phyloP scores from a whole-genome alignment of 53 echinoderm and acorn worm genomes.

The Paracentrotus lividus region DNA sequence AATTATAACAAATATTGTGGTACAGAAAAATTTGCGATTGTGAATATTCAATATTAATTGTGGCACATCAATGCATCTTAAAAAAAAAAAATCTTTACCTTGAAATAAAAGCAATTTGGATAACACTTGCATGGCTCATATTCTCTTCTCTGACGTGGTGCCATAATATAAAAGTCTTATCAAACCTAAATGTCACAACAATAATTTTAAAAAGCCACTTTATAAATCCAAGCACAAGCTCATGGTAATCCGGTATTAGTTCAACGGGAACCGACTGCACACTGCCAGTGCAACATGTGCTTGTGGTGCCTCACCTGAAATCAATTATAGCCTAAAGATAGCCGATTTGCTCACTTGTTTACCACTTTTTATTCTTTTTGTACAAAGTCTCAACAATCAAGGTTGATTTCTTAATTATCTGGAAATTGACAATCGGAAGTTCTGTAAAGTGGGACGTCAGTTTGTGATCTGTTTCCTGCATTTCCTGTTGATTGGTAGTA shows the following conservation, averaged over 20 bases:
- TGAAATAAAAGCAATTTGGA: conserved; percentile 54
- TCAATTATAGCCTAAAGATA: conserved; percentile 15
- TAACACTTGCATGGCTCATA: conserved; percentile 45
- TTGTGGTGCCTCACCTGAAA: conserved; percentile 14
- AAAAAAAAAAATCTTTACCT: conserved; percentile 3
- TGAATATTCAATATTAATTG: too few relatives aligned
- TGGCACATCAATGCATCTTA: not conserved
- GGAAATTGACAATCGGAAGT: conserved; percentile 26
- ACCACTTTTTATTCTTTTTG: not conserved
- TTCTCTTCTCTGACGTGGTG: conserved; percentile 5
- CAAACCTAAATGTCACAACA: not conserved
- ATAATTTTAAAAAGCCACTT: not conserved
- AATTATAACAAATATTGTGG: too few relatives aligned
- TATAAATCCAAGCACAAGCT: not conserved
- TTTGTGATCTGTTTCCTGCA: conserved; percentile 40
- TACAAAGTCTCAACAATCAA: not conserved
- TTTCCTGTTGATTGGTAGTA: conserved; percentile 32
- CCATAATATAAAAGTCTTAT: not conserved
- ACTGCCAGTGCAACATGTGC: conserved; percentile 11
- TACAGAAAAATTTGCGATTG: not conserved
- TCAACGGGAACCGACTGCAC: not conserved
- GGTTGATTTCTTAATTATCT: conserved; percentile 32
- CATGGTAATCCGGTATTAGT: not conserved
- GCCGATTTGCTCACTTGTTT: conserved; percentile 19
- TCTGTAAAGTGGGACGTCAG: conserved; percentile 9